Base-by-base conservation (phyloP, 2,888 invertebrate species). In the Agrochola lychnidis region DNA sequence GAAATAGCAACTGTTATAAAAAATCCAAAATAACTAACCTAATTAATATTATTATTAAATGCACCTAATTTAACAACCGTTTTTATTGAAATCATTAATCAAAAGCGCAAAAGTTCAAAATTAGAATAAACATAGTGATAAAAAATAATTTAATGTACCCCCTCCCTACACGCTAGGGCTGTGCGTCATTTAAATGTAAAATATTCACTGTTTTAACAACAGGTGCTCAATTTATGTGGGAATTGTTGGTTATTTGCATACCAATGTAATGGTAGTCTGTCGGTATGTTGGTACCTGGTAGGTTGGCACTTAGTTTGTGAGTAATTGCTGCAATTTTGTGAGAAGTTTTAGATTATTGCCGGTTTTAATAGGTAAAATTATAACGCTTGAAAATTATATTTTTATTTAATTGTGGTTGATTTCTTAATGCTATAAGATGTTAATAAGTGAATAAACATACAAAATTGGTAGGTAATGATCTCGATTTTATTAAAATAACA, bases 161-260 rank as follows among this genome's bases (percentile, higher is more conserved):
- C 66, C 42, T 69, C 30, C 9, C 61, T 61, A 68, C 64, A 67
- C 57, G 69, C 70, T 78, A 83, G 92, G 91, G 92, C 82, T 92
- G 92, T 83, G 86, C 70, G 62, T 70, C 66, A 81, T 86, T 78
- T 79, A 85, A 75, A 83, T 79, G 64, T 78, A 70, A 86, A 84
- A 80, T 83, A 83, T 79, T 74, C 79, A 83, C 75, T 77, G 79
- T 79, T 76, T 57, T 77, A 66, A 85, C 84, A 94, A 95, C 95
- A 95, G 96, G 95, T 96, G 95, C 86, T 81, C 83, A 85, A 93
- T 93, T 90, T 92, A 93, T 94, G 95, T 95, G 96, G 91, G 96
- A 95, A 95, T 88, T 86, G 89, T 89, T 84, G 30, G 9, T 73
- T 48, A 91, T 94, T 93, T 91, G 90, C 94, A 93, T 94, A 93